These are phyloP conservation scores for Agonopterix arenella DNA, from an alignment of 2,888 invertebrate genomes.

Conservation along the genomic window DNA sequence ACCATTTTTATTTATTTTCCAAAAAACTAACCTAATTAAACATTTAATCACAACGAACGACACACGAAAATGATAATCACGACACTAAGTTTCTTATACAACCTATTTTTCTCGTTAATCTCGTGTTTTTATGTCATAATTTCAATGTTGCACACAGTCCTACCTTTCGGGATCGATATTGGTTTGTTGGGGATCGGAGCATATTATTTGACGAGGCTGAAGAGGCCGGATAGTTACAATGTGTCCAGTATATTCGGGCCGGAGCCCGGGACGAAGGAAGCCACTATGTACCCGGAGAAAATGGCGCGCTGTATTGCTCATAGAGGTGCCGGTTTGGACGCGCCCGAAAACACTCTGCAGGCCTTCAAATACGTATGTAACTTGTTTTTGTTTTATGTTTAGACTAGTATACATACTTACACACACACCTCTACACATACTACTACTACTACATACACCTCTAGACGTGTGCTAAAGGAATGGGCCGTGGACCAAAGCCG, in stretches of 20 bases:
- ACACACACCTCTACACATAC: too few species aligned
- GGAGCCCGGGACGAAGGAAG: slow-evolving; percentile 58
- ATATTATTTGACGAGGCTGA: slow-evolving; percentile 51
- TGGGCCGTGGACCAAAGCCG: too few species aligned
- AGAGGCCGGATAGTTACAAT: slow-evolving; percentile 51
- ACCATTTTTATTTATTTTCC: slow-evolving; percentile 45
- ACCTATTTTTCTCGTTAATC: slow-evolving; percentile 36
- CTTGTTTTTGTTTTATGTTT: background rate
- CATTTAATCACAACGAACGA: slow-evolving; percentile 38
- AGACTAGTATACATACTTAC: too few species aligned
- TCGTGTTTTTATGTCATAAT: slow-evolving; percentile 37
- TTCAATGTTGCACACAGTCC: slow-evolving; percentile 49
- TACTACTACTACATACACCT: too few species aligned
- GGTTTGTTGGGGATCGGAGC: slow-evolving; percentile 48
- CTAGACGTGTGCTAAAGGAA: too few species aligned
- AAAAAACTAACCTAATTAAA: slow-evolving; percentile 29
- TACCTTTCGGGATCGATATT: slow-evolving; percentile 58
- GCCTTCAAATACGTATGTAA: slow-evolving; percentile 82
- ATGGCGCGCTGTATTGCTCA: slow-evolving; percentile 83
- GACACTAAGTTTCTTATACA: slow-evolving; percentile 34
- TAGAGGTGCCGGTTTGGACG: slow-evolving; percentile 85
- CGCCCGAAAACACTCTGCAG: slow-evolving; percentile 87
- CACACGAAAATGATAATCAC: slow-evolving; percentile 51
- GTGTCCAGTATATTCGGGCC: slow-evolving; percentile 73
- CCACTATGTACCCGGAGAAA: slow-evolving; percentile 52